These are phyloP conservation scores for Cryptus armator DNA, from an alignment of 2,888 invertebrate genomes.

Conservation along the genomic window DNA sequence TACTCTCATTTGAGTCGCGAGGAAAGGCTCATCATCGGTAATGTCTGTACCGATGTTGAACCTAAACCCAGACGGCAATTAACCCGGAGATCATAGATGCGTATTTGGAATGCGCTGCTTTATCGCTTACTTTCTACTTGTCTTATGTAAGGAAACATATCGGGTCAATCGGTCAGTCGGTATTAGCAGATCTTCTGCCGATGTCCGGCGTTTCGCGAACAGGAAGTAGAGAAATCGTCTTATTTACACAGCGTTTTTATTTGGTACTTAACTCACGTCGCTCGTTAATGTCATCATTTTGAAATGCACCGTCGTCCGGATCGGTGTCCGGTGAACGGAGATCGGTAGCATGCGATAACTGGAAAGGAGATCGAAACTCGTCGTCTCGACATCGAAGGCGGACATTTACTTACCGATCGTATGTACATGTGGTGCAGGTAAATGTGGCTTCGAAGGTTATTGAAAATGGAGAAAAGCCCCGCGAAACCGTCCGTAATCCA, in stretches of 20 bases:
- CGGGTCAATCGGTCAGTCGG: background rate
- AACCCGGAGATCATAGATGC: background rate
- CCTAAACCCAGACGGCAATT: background rate
- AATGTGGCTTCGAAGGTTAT: constrained; percentile 38
- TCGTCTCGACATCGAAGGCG: background rate
- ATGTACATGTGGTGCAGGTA: constrained; percentile 37
- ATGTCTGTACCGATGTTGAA: background rate
- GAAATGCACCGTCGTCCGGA: background rate
- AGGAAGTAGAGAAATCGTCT: background rate
- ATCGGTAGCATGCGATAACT: background rate
- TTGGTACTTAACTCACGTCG: background rate
- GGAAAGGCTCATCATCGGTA: background rate
- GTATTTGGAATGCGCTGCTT: background rate
- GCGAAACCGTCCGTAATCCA: constrained; percentile 18
- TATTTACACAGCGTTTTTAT: background rate
- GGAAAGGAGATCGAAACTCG: background rate
- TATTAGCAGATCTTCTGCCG: background rate
- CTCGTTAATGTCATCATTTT: background rate
- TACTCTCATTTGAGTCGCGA: constrained; percentile 6
- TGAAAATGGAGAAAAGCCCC: constrained; percentile 1
- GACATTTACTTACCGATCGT: background rate
- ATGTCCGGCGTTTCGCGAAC: background rate
- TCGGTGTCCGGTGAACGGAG: background rate
- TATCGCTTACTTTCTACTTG: constrained; percentile 1
- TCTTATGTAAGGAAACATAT: background rate